These are phyloP conservation scores for Fragum fragum DNA, from an alignment of 2,888 invertebrate species.

Conservation along the genomic window DNA sequence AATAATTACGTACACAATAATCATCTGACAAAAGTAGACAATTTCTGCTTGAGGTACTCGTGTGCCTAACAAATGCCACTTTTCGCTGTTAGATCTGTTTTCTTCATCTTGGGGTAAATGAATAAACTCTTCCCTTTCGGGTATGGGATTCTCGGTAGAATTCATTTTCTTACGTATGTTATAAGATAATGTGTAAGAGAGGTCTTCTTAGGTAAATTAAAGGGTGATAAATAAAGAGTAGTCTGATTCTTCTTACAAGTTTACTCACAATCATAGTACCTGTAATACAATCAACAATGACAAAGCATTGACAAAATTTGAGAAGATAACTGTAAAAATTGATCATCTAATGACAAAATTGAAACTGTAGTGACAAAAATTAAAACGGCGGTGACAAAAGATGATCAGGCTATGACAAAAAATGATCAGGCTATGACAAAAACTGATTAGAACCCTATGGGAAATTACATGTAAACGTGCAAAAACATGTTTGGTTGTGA, in stretches of 20 bases:
- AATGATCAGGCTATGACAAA: background rate
- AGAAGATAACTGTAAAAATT: conserved; percentile 1
- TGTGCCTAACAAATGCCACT: conserved; percentile 54
- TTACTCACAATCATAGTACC: too few relatives aligned
- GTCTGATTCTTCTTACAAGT: too few relatives aligned
- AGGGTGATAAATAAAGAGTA: too few relatives aligned
- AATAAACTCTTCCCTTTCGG: conserved; percentile 41
- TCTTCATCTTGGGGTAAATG: conserved; percentile 28
- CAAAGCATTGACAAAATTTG: background rate
- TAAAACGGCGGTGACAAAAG: background rate
- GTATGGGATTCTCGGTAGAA: background rate
- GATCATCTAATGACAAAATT: conserved; percentile 7
- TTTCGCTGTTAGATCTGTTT: conserved; percentile 34
- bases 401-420: conserved; percentile 10
- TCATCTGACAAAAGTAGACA: conserved; percentile 63
- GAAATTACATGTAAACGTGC: background rate
- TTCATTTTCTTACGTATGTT: conserved; percentile 29
- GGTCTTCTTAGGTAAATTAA: too few relatives aligned
- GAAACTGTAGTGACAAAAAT: conserved; percentile 2
- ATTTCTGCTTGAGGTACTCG: conserved; percentile 55
- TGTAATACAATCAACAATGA: too few relatives aligned
- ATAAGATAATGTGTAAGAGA: too few relatives aligned
- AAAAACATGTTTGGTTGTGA: conserved; percentile 10
- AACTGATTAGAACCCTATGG: background rate
- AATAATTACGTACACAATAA: conserved; percentile 53